phyloP scores from a whole-genome alignment of 2,113 vertebrate species.

The Pelecanoides urinatrix region DNA sequence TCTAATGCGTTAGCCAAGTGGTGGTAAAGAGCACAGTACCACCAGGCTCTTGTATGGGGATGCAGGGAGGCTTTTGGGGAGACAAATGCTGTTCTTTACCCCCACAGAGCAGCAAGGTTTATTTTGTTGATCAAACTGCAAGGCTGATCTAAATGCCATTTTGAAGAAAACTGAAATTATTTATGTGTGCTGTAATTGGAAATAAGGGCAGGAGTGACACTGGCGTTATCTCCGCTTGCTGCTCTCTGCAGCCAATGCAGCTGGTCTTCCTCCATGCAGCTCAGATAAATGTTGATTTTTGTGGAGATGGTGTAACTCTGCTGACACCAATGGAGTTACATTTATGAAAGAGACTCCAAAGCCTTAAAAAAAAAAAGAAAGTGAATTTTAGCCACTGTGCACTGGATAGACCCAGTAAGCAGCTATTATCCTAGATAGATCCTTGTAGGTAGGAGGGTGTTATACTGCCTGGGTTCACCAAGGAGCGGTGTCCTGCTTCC shows the following conservation, averaged over 20 bases:
- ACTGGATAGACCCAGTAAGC: background rate
- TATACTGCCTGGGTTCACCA: background rate
- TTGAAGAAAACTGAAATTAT: background rate
- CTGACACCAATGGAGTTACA: background rate
- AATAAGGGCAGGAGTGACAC: background rate
- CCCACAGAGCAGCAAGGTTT: background rate
- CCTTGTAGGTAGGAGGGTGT: background rate
- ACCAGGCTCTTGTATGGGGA: background rate
- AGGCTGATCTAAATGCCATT: background rate
- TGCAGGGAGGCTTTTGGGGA: background rate
- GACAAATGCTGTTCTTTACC: background rate
- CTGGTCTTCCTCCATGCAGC: background rate
- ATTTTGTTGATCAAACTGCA: background rate
- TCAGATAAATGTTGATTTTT: background rate
- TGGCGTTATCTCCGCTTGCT: background rate
- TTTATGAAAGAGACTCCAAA: background rate
- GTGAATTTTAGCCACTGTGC: background rate
- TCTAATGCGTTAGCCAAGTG: background rate
- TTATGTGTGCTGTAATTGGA: background rate
- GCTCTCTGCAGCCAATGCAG: background rate
- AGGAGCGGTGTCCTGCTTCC: background rate
- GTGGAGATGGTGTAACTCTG: background rate
- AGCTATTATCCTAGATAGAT: background rate
- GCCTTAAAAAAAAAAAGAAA: background rate
- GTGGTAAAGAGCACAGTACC: background rate